These are phyloP conservation scores for Oreochromis tanganicae DNA, from an alignment of 2,113 vertebrate genomes.

Conservation along the genomic window DNA sequence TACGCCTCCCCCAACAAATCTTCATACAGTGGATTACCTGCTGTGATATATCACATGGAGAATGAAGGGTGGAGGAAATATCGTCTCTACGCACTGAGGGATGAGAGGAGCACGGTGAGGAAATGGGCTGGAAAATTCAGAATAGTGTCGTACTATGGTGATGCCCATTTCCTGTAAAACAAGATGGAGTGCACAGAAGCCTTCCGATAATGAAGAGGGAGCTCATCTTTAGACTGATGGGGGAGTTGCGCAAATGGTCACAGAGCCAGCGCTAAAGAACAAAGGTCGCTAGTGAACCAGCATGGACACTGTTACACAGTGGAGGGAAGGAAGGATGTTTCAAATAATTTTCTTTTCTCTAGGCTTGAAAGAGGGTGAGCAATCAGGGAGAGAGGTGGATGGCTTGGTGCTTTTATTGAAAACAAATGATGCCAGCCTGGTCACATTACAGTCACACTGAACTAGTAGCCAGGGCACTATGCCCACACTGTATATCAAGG, in stretches of 20 bases:
- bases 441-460: not conserved
- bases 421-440: not conserved
- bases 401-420: not conserved
- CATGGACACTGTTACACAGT: not conserved
- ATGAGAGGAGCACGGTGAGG: slow-evolving; percentile 22
- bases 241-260: slow-evolving; percentile 18
- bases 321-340: not conserved
- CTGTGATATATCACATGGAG: slow-evolving; percentile 9
- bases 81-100: slow-evolving; percentile 2
- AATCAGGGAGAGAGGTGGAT: not conserved
- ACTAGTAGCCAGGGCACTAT: not conserved
- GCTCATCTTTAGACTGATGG: slow-evolving; percentile 13
- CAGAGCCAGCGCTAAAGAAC: not conserved
- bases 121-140: slow-evolving; percentile 54
- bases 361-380: not conserved
- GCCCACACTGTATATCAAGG: not conserved
- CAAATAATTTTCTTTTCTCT: not conserved
- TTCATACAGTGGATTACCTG: not conserved
- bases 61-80: not conserved
- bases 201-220: not conserved
- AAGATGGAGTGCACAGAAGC: slow-evolving; percentile 15
- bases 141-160: slow-evolving; percentile 14
- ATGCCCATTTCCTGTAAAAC: slow-evolving; percentile 40
- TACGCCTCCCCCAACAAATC: not conserved
- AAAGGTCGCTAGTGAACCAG: not conserved